phyloP scores from a whole-genome alignment of 2,888 invertebrate species.

The Cephus pulcher region DNA sequence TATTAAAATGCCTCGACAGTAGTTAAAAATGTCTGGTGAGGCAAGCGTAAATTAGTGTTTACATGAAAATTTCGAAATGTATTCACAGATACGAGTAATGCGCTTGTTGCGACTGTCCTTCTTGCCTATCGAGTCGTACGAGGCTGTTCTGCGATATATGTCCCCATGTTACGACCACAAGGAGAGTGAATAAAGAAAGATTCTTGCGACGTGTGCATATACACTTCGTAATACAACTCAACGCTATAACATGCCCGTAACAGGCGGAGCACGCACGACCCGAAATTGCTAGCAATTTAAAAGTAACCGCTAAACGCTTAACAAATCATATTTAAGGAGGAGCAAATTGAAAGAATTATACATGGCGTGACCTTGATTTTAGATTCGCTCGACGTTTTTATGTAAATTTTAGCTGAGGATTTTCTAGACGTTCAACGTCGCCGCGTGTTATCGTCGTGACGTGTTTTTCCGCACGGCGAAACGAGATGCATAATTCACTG shows the following conservation, averaged over 20 bases:
- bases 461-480: neutral
- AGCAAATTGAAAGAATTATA: neutral
- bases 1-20: neutral
- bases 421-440: neutral
- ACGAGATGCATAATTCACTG: neutral
- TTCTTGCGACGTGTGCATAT: neutral
- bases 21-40: neutral
- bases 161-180: neutral
- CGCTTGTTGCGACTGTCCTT: neutral
- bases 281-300: neutral
- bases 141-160: neutral
- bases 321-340: neutral
- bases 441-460: neutral
- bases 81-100: neutral
- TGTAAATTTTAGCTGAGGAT: neutral
- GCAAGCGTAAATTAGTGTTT: neutral
- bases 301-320: neutral
- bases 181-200: neutral
- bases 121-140: neutral
- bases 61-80: neutral
- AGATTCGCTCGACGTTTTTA: neutral
- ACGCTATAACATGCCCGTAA: neutral
- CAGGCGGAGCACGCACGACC: neutral
- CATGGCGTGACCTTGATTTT: neutral
- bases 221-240: neutral